Conservation (phyloP, 2,797 vertebrate species). For the Amniataba percoides region DNA sequence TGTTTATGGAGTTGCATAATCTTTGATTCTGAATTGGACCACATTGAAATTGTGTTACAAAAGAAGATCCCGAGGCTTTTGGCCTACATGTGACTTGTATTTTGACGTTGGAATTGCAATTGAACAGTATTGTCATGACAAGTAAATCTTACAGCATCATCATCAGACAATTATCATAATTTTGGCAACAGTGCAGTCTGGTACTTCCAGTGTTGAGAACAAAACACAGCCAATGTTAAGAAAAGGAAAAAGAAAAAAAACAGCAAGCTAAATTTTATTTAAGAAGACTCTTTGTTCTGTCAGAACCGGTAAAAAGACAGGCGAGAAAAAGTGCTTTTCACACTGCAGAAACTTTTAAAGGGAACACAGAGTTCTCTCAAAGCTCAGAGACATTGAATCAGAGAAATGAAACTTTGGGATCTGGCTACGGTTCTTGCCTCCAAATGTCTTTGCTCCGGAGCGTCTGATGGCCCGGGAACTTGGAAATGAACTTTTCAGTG, state of each 20-base stretch:
- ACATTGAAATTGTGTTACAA: background rate
- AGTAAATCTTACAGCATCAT: conserved; percentile 17
- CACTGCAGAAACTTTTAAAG: background rate
- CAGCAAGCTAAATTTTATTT: background rate
- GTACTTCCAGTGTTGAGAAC: conserved; percentile 7
- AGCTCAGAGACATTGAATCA: background rate
- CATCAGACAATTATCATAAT: conserved; percentile 4
- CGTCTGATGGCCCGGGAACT: background rate
- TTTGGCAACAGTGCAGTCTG: background rate
- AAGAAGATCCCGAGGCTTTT: background rate
- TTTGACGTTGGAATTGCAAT: conserved; percentile 4
- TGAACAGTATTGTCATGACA: conserved; percentile 21
- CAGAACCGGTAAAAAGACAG: background rate
- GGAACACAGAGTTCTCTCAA: background rate
- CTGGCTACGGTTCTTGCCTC: background rate
- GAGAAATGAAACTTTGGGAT: background rate
- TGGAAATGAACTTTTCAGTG: background rate
- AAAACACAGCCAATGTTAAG: background rate
- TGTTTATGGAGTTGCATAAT: background rate
- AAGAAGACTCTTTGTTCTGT: background rate
- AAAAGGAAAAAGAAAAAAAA: background rate
- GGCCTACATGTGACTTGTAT: background rate
- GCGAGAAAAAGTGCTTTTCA: background rate
- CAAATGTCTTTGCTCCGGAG: background rate
- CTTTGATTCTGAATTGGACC: background rate